A percentile compares a stretch with the other conserved stretches of the same genome.
Evolutionary conservation across 1,140 invertebrate species (phyloP).

Genomic region (Drosophila burlai): DNA sequence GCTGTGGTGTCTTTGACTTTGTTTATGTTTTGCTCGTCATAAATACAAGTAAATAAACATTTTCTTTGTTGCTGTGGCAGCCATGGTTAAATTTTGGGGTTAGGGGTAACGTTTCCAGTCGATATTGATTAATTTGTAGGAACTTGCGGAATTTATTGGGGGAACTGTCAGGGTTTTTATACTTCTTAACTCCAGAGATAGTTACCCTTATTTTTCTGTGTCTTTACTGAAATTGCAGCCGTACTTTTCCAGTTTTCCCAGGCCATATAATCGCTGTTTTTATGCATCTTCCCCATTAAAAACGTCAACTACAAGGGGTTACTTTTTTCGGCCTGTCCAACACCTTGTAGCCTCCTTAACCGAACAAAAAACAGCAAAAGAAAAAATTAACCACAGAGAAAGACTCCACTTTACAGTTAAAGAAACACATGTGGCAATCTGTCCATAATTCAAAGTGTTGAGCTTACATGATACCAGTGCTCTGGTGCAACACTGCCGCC

Average conservation of each 20-base stretch:
- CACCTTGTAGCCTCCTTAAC: constrained; percentile 10
- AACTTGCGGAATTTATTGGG: background rate
- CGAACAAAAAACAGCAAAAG: background rate
- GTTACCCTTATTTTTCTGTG: background rate
- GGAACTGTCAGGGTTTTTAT: background rate
- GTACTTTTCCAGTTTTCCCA: constrained; percentile 17
- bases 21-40: constrained; percentile 51
- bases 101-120: constrained; percentile 11
- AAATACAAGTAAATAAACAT: constrained; percentile 43
- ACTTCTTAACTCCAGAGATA: background rate
- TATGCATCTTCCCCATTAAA: constrained; percentile 36
- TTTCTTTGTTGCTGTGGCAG: constrained; percentile 7
- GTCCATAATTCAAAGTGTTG: constrained; percentile 71
- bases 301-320: constrained; percentile 13
- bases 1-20: constrained; percentile 40
- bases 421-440: constrained; percentile 69
- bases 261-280: constrained; percentile 15
- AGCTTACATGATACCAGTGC: constrained; percentile 38
- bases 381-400: constrained; percentile 9
- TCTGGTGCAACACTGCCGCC: constrained; percentile 57
- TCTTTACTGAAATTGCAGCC: background rate
- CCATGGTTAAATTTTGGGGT: background rate
- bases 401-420: constrained; percentile 35
- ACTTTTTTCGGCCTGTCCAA: constrained; percentile 27
- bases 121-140: constrained; percentile 60